These are phyloP conservation scores for Rhopalosiphum padi DNA, from an alignment of 1,140 invertebrate genomes.

Conservation along the genomic window DNA sequence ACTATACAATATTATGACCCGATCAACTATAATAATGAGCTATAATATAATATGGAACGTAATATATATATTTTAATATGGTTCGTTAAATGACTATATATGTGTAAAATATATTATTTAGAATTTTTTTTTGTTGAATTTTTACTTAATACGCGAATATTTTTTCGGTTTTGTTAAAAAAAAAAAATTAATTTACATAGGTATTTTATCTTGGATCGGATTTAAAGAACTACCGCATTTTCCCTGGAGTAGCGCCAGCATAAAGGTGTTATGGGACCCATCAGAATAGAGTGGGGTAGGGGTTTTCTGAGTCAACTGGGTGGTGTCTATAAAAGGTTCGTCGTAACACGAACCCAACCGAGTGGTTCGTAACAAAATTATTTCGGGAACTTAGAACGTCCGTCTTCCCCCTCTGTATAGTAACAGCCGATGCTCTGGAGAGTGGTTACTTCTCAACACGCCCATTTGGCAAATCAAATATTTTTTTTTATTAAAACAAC, in stretches of 20 bases:
- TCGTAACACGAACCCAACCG: constrained; percentile 55
- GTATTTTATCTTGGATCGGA: constrained; percentile 4
- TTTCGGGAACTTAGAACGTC: constrained; percentile 51
- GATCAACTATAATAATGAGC: not conserved
- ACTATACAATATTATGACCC: not conserved
- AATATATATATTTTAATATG: not conserved
- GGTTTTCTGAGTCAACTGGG: constrained; percentile 23
- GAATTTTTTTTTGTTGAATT: not conserved
- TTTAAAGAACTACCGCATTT: not conserved
- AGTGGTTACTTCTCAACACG: constrained; percentile 1
- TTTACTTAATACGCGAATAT: not conserved
- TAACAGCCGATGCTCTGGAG: constrained; percentile 5
- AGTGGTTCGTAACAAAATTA: constrained; percentile 41
- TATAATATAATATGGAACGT: too few relatives aligned
- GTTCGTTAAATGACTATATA: too few relatives aligned
- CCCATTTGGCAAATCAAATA: constrained; percentile 44
- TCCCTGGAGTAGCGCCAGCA: constrained; percentile 43
- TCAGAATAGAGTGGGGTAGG: constrained; percentile 29
- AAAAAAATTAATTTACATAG: not conserved
- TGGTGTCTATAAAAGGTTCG: constrained; percentile 57
- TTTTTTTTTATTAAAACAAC: constrained; percentile 37
- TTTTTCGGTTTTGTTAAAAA: not conserved
- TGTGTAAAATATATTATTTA: not conserved
- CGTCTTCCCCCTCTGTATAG: not conserved
- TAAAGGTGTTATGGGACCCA: constrained; percentile 27